Evolutionary conservation across 2,113 vertebrate species (phyloP).

Genomic region (Heptranchias perlo): DNA sequence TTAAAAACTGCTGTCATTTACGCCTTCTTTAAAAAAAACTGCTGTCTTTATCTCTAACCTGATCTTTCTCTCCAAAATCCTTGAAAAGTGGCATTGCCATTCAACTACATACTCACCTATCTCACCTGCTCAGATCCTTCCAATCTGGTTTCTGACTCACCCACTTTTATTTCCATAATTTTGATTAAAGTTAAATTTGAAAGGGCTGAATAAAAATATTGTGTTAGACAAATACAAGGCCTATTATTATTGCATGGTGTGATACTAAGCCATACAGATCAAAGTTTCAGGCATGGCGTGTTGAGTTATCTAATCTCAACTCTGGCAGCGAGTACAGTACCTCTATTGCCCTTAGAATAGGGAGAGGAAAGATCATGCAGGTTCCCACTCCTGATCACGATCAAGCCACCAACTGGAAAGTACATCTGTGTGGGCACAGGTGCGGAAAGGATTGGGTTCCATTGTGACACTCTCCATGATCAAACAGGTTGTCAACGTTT

Average conservation of each 20-base stretch:
- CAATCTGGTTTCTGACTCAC: no score
- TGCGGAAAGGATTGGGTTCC: background rate
- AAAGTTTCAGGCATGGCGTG: background rate
- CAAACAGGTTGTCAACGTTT: background rate
- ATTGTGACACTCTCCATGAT: background rate
- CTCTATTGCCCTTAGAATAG: background rate
- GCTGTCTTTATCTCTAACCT: background rate
- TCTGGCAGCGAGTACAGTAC: no score
- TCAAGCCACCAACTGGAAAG: background rate
- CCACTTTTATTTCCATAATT: no score
- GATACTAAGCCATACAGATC: background rate
- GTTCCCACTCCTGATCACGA: background rate
- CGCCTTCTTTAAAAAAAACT: background rate
- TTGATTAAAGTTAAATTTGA: no score
- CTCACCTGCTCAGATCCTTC: no score
- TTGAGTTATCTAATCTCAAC: background rate
- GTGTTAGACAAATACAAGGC: no score
- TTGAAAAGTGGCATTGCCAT: no score
- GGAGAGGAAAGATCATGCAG: background rate
- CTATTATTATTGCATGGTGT: no score
- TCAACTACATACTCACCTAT: no score
- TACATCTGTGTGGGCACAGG: background rate
- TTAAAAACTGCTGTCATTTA: background rate
- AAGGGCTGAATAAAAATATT: no score
- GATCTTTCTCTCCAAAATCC: no score